Percentiles rank a stretch among this genome's conserved stretches.
Evolutionary conservation across 2,797 vertebrate species (phyloP).

Genomic region (Sebastes elongatus): DNA sequence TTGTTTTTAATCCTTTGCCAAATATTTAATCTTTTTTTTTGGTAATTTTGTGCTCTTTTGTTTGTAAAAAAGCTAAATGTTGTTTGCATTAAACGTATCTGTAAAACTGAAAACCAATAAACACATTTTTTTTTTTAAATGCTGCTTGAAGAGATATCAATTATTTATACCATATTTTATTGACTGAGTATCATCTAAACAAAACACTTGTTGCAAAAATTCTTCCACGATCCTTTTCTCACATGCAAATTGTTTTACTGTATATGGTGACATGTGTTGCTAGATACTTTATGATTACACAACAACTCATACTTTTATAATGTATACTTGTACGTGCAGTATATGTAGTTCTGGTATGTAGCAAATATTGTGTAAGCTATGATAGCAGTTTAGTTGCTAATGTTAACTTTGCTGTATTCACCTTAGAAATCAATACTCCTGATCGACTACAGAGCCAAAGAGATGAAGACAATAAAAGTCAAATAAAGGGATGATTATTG

Average conservation of each 20-base stretch:
- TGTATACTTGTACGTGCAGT: neutral
- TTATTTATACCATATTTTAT: neutral
- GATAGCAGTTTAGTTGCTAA: neutral
- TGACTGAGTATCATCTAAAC: neutral
- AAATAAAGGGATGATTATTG: neutral
- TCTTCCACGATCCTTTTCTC: neutral
- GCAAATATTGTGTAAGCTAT: neutral
- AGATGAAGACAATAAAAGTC: too few species aligned
- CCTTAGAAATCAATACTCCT: neutral
- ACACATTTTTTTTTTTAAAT: neutral
- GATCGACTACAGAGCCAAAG: neutral
- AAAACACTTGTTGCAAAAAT: neutral
- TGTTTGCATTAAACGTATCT: too few species aligned
- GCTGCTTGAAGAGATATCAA: neutral
- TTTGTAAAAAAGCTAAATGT: too few species aligned
- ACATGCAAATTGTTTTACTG: neutral
- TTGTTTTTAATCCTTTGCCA: too few species aligned
- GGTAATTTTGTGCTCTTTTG: too few species aligned
- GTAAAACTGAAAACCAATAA: too few species aligned
- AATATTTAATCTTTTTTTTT: too few species aligned
- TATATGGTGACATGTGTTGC: neutral
- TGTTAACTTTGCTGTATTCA: neutral
- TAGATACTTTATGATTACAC: neutral
- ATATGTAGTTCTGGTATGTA: too few species aligned
- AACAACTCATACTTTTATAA: neutral